These are phyloP conservation scores for Ceryle rudis DNA, from an alignment of 2,797 vertebrate species.

Conservation along the genomic window DNA sequence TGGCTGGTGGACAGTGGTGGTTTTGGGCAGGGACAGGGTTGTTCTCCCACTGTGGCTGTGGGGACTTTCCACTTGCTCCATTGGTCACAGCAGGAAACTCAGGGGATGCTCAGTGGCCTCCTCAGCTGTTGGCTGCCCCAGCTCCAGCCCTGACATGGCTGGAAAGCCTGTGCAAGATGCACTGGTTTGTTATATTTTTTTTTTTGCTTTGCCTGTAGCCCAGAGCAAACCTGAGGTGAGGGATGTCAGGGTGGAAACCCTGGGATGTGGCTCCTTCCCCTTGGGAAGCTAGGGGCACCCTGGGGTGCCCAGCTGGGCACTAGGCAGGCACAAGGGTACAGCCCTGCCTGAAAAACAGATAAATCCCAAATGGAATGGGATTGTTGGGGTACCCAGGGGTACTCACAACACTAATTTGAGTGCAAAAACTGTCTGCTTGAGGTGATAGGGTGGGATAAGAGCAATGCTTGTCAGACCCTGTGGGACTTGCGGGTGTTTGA, in stretches of 20 bases:
- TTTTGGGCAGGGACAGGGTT: not conserved
- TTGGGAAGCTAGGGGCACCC: not conserved
- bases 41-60: not conserved
- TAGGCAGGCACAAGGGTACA: not conserved
- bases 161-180: not conserved
- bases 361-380: not conserved
- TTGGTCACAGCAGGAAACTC: not conserved
- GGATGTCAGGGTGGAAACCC: not conserved
- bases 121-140: not conserved
- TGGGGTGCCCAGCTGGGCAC: fast-evolving
- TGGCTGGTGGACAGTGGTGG: not conserved
- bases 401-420: no score
- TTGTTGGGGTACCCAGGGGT: no score
- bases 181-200: no score
- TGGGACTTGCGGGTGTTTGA: fast-evolving
- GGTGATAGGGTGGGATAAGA: not conserved
- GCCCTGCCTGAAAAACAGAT: not conserved
- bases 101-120: not conserved
- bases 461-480: not conserved
- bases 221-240: not conserved
- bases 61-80: not conserved
- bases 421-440: fast-evolving
- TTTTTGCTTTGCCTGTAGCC: not conserved
- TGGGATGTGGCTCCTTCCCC: not conserved
- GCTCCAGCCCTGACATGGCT: not conserved